These are phyloP conservation scores for Diadema setosum DNA, from an alignment of 35 echinoderm and acorn worm species.

Conservation along the genomic window DNA sequence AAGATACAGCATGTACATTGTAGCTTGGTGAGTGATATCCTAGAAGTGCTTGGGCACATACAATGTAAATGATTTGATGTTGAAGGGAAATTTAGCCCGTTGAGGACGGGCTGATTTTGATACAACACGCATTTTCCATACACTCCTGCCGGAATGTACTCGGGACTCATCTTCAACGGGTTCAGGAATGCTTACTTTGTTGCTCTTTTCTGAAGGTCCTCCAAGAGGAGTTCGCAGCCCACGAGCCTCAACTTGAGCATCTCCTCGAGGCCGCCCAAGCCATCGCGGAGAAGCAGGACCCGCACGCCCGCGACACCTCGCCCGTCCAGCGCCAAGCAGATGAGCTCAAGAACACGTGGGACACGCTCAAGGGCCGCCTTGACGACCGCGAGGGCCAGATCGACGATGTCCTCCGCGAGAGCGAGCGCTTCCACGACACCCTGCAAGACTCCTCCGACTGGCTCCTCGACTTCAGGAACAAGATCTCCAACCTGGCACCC, in stretches of 20 bases:
- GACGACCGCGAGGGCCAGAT: constrained; percentile 88
- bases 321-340: constrained; percentile 76
- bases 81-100: no score
- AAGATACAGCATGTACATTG: no score
- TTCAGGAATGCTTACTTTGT: no score
- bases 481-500: constrained; percentile 66
- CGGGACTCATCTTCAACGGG: no score
- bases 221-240: constrained; percentile 88
- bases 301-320: constrained; percentile 25
- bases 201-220: constrained; percentile 59
- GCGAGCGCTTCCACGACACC: constrained; percentile 92
- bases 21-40: no score
- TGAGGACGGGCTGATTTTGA: no score
- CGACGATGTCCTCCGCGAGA: constrained; percentile 80
- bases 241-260: constrained; percentile 87
- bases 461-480: constrained; percentile 77
- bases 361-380: constrained; percentile 80
- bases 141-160: no score
- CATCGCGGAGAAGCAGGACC: constrained; percentile 83
- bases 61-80: no score
- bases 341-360: constrained; percentile 81
- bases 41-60: no score
- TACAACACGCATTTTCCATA: no score
- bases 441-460: constrained; percentile 87
- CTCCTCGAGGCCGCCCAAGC: constrained; percentile 76